Evolutionary conservation across 2,797 vertebrate genomes (phyloP).

Genomic region (Thripadectes ignobilis): DNA sequence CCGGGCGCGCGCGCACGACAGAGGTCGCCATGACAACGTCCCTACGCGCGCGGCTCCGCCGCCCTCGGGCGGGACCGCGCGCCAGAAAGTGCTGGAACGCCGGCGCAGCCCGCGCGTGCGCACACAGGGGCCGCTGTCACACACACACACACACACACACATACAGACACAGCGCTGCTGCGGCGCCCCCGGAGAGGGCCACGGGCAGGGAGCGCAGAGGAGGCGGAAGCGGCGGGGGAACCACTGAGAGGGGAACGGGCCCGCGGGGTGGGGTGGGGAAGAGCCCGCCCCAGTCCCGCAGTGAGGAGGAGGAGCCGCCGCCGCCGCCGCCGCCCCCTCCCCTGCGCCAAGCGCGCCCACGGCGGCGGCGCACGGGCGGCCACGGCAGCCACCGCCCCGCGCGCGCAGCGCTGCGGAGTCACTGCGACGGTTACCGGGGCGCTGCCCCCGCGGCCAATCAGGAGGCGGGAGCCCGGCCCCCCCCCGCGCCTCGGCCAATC

Average conservation of each 20-base stretch:
- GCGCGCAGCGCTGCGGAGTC: conserved; percentile 43
- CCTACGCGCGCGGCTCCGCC: not conserved
- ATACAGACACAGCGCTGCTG: not conserved
- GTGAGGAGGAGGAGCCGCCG: conserved; percentile 24
- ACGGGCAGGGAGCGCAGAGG: not conserved
- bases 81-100: conserved; percentile 50
- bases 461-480: not conserved
- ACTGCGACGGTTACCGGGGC: conserved; percentile 61
- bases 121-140: not conserved
- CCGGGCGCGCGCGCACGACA: not conserved
- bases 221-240: no score
- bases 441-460: conserved; percentile 12
- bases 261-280: not conserved
- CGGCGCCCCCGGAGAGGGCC: not conserved
- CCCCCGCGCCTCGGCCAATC: not conserved
- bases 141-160: no score
- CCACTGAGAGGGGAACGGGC: no score
- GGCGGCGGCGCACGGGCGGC: not conserved
- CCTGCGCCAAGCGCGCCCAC: conserved; percentile 20
- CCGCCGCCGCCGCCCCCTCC: not conserved
- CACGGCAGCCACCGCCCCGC: conserved; percentile 42
- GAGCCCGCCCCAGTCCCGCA: not conserved
- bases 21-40: not conserved
- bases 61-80: not conserved
- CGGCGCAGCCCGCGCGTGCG: conserved; percentile 28